Percentiles rank a stretch among this genome's conserved stretches.
Conservation (phyloP, 2,888 invertebrate genomes). For the Leptopilina drosophilae region DNA sequence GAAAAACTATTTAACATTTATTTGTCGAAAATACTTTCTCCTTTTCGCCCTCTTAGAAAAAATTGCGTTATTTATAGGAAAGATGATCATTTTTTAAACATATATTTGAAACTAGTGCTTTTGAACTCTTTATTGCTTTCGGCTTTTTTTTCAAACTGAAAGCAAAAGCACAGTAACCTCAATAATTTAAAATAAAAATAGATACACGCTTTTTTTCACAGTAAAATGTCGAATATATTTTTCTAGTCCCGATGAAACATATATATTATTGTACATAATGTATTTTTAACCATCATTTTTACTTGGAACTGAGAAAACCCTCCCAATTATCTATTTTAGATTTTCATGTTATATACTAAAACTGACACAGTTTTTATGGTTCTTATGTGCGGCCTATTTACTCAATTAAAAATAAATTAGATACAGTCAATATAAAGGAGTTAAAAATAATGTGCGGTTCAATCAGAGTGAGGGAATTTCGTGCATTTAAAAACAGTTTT, state of each 20-base stretch:
- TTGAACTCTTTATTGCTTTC: not conserved
- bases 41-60: not conserved
- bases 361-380: conserved; percentile 7
- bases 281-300: conserved; percentile 7
- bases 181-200: conserved; percentile 22
- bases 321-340: conserved; percentile 15
- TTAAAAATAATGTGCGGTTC: not conserved
- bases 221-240: not conserved
- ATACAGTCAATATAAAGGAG: not conserved
- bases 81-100: not conserved
- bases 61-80: not conserved
- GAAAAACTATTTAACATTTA: no score
- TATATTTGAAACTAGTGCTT: not conserved
- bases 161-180: not conserved
- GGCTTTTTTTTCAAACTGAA: not conserved
- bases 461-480: no score
- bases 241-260: not conserved
- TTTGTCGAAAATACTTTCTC: no score
- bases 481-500: no score
- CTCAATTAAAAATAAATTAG: conserved; percentile 20
- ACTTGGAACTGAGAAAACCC: not conserved
- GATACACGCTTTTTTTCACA: not conserved
- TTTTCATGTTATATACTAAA: not conserved
- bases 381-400: not conserved
- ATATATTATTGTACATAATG: not conserved